phyloP scores from a whole-genome alignment of 2,888 invertebrate species.

The Sarcophaga subvicina region DNA sequence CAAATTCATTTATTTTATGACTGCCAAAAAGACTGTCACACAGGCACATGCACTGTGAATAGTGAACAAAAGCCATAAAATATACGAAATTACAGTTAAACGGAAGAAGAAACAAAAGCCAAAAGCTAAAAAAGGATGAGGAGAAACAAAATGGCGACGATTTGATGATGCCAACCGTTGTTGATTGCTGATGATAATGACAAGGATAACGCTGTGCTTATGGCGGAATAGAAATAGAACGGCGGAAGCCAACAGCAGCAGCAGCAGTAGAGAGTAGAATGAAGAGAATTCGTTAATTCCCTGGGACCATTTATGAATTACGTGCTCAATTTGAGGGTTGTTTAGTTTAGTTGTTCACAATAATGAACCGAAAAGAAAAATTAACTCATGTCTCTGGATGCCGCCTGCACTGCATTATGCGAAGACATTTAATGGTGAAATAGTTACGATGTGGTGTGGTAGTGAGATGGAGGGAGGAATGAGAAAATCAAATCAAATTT shows the following conservation, averaged over 20 bases:
- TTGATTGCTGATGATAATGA: constrained; percentile 11
- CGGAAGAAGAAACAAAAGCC: constrained; percentile 33
- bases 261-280: neutral
- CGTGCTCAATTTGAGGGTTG: constrained; percentile 64
- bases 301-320: constrained; percentile 48
- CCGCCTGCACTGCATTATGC: neutral
- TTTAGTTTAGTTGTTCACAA: constrained; percentile 51
- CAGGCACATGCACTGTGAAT: constrained; percentile 11
- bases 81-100: constrained; percentile 58
- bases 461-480: neutral
- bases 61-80: constrained; percentile 4
- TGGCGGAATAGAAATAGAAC: constrained; percentile 20
- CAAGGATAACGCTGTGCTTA: neutral
- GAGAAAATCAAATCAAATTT: constrained; percentile 57
- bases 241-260: constrained; percentile 51
- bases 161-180: constrained; percentile 33
- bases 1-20: constrained; percentile 81
- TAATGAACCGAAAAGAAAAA: constrained; percentile 52
- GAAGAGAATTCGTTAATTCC: constrained; percentile 46
- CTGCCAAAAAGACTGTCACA: constrained; percentile 68
- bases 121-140: neutral
- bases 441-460: neutral
- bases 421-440: neutral
- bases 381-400: constrained; percentile 23
- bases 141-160: constrained; percentile 64